Percentiles rank a stretch among this genome's conserved stretches.
These are phyloP conservation scores for Apotomis turbidana DNA, from an alignment of 2,888 invertebrate species.

Conservation along the genomic window DNA sequence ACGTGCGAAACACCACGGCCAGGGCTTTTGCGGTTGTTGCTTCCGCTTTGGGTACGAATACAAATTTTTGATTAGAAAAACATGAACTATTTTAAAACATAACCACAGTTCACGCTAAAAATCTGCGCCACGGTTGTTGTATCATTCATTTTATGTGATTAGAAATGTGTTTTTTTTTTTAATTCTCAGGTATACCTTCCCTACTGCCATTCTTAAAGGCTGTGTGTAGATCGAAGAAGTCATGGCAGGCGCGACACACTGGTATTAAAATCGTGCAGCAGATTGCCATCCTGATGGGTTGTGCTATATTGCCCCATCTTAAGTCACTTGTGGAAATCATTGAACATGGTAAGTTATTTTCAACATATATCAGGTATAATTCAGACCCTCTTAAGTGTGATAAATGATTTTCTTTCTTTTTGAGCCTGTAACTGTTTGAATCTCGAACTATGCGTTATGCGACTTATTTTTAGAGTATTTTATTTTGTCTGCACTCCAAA, in stretches of 20 bases:
- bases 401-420: too few species aligned
- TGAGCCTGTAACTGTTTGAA: too few species aligned
- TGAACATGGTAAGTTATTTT: slow-evolving; percentile 91
- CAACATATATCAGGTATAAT: not conserved
- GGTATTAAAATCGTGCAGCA: slow-evolving; percentile 99
- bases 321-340: slow-evolving; percentile 99
- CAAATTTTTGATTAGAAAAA: not conserved
- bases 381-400: too few species aligned
- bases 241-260: slow-evolving; percentile 99
- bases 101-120: too few species aligned
- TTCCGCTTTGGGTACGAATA: slow-evolving; percentile 93
- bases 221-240: slow-evolving; percentile 99
- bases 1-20: slow-evolving; percentile 99
- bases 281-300: slow-evolving; percentile 99
- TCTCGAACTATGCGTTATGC: too few species aligned
- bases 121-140: too few species aligned
- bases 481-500: too few species aligned
- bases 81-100: too few species aligned
- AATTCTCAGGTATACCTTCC: slow-evolving; percentile 91
- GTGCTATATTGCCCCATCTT: slow-evolving; percentile 99
- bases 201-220: slow-evolving; percentile 99
- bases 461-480: too few species aligned
- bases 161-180: not conserved
- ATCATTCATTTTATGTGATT: not conserved
- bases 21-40: slow-evolving; percentile 99